phyloP scores from a whole-genome alignment of 2,888 invertebrate genomes.

The Neoaliturus tenellus region DNA sequence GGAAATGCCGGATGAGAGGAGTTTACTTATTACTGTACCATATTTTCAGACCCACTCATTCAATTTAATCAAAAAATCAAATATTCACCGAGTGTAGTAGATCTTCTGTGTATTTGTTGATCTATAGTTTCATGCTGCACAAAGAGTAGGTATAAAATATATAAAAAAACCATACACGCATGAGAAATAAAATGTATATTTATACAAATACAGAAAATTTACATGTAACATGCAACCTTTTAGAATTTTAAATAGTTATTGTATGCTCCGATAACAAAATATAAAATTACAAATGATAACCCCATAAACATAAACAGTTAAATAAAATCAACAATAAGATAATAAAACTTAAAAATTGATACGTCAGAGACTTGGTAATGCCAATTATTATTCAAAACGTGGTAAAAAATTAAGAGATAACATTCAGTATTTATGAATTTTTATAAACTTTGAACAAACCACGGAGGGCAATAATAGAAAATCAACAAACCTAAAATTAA shows the following conservation, averaged over 20 bases:
- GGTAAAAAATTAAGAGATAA: background rate
- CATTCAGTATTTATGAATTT: background rate
- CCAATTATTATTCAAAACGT: background rate
- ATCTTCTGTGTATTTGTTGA: too few relatives aligned
- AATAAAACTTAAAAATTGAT: background rate
- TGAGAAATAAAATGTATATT: background rate
- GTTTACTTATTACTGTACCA: too few relatives aligned
- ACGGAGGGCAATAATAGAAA: background rate
- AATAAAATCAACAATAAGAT: background rate
- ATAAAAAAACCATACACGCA: background rate
- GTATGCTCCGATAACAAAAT: background rate
- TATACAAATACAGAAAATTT: conserved; percentile 4
- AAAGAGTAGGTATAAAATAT: too few relatives aligned
- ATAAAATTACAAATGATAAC: background rate
- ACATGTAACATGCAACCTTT: background rate
- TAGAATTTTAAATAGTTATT: background rate
- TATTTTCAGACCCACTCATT: too few relatives aligned
- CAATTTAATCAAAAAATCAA: too few relatives aligned
- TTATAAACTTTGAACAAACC: background rate
- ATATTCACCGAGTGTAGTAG: too few relatives aligned
- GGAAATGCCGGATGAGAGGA: too few relatives aligned
- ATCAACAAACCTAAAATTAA: background rate
- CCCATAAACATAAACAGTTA: background rate
- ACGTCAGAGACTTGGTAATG: background rate
- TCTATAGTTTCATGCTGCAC: too few relatives aligned